Conservation (phyloP, 2,113 vertebrate genomes). For the Dasyurus viverrinus region DNA sequence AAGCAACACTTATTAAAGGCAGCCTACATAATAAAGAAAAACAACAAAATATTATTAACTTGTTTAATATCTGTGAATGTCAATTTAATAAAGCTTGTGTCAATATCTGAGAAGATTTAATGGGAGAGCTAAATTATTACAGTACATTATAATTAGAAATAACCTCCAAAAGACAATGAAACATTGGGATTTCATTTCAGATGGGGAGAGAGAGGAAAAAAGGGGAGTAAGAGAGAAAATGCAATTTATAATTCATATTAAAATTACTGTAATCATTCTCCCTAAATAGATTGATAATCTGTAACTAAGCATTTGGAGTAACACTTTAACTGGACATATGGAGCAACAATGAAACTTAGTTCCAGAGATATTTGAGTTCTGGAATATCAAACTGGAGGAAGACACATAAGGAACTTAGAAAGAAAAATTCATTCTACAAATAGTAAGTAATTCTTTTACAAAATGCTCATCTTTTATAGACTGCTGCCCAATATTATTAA, state of each 20-base stretch:
- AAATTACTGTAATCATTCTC: not conserved
- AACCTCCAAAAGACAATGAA: not conserved
- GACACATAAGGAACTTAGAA: not conserved
- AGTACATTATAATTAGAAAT: constrained; percentile 29
- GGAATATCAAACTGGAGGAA: not conserved
- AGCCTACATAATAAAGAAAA: constrained; percentile 85
- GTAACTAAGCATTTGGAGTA: not conserved
- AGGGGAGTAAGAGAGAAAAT: not conserved
- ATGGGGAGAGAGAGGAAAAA: constrained; percentile 1
- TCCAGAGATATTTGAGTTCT: constrained; percentile 7
- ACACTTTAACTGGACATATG: not conserved
- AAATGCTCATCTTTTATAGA: not conserved
- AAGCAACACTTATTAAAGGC: constrained; percentile 93
- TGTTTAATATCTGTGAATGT: constrained; percentile 38
- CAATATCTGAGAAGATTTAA: constrained; percentile 31
- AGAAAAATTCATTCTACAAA: not conserved
- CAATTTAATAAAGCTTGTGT: constrained; percentile 22
- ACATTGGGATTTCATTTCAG: not conserved
- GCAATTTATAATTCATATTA: not conserved
- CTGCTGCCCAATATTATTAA: not conserved
- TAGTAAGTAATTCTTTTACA: not conserved
- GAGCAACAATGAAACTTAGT: not conserved
- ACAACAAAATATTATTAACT: constrained; percentile 1
- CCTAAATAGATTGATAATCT: not conserved
- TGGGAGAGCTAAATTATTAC: constrained; percentile 30